Conservation (phyloP, 2,888 invertebrate genomes). For the Halictus ligatus region DNA sequence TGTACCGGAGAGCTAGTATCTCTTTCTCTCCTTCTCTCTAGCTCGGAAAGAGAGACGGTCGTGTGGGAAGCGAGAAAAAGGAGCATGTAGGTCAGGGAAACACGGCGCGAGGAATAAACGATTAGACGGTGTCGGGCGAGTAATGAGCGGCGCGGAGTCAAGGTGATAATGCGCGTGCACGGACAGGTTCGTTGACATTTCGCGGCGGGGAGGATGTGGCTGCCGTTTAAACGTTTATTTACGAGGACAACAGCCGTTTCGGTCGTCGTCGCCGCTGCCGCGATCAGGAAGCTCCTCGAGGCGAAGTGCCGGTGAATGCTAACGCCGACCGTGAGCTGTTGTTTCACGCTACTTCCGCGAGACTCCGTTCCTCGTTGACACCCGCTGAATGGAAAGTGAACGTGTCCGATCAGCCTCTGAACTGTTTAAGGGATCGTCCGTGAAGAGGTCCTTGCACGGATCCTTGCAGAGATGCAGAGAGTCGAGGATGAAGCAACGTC, state of each 20-base stretch:
- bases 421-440: neutral
- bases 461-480: neutral
- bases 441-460: neutral
- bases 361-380: neutral
- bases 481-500: neutral
- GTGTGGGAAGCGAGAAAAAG: constrained; percentile 54
- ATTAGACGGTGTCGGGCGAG: constrained; percentile 57
- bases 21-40: neutral
- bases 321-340: constrained; percentile 22
- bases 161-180: constrained; percentile 58
- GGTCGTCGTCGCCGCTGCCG: constrained; percentile 7
- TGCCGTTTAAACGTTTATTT: constrained; percentile 6
- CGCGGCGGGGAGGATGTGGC: constrained; percentile 15
- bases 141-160: constrained; percentile 61
- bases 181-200: constrained; percentile 60
- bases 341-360: neutral
- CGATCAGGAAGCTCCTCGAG: constrained; percentile 21
- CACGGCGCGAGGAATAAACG: constrained; percentile 61
- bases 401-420: neutral
- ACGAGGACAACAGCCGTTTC: constrained; percentile 41
- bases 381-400: constrained; percentile 1
- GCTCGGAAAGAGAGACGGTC: neutral
- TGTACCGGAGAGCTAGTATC: neutral
- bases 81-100: constrained; percentile 74
- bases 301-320: neutral